A percentile compares a stretch with the other conserved stretches of the same genome.
phyloP scores from a whole-genome alignment of 2,113 vertebrate genomes.

The Actenoides hombroni region DNA sequence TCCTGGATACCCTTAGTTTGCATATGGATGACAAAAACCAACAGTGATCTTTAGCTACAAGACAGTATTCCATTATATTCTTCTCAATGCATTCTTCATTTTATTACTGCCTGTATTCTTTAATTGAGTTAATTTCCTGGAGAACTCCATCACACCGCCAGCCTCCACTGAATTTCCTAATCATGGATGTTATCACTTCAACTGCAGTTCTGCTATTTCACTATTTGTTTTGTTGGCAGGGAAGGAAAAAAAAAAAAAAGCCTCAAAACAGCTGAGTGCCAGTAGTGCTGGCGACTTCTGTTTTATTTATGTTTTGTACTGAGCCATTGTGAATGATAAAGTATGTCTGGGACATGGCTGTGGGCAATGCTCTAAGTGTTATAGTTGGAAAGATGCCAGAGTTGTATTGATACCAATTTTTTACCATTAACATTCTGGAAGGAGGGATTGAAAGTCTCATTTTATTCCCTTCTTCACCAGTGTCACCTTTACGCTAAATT shows the following conservation, averaged over 20 bases:
- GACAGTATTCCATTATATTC: neutral
- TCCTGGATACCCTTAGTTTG: neutral
- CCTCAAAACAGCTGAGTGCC: neutral
- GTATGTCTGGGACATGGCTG: neutral
- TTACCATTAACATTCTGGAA: slow-evolving; percentile 24
- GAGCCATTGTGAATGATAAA: slow-evolving; percentile 18
- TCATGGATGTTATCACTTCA: neutral
- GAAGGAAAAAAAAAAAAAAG: neutral
- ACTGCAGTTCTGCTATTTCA: neutral
- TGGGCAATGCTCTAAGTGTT: slow-evolving; percentile 9
- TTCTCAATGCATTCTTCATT: neutral
- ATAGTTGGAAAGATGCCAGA: slow-evolving; percentile 1
- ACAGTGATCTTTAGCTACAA: neutral
- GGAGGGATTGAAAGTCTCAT: neutral
- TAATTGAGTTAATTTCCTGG: neutral
- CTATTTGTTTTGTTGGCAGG: neutral
- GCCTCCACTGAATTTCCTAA: neutral
- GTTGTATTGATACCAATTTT: slow-evolving; percentile 11
- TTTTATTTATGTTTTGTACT: slow-evolving; percentile 51
- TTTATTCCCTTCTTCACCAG: neutral
- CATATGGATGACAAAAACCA: neutral
- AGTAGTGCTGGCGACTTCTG: neutral
- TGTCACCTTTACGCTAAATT: slow-evolving; percentile 26
- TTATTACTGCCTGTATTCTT: neutral
- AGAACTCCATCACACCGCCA: neutral